Percentiles rank a stretch among this genome's conserved stretches.
Evolutionary conservation across 2,797 vertebrate species (phyloP).

Genomic region (Peromyscus attwateri): DNA sequence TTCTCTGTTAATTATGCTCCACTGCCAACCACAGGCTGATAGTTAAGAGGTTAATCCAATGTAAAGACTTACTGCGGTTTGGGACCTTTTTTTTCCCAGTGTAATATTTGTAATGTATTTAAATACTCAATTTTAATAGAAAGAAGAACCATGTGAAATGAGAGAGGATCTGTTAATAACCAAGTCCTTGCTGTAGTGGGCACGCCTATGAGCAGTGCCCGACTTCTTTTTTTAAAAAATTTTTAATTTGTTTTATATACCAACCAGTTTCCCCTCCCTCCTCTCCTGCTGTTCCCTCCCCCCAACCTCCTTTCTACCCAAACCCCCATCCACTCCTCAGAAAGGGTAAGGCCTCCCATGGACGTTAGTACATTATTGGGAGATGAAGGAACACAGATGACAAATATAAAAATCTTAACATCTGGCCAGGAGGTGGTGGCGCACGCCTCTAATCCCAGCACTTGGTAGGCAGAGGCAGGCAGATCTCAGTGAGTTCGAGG

Average conservation of each 20-base stretch:
- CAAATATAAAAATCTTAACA: neutral
- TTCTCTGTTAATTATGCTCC: neutral
- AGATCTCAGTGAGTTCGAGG: no score
- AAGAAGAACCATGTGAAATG: slow-evolving; percentile 66
- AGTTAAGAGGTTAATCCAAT: neutral
- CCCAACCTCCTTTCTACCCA: no score
- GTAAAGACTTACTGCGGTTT: neutral
- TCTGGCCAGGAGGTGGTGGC: no score
- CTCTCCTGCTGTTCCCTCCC: no score
- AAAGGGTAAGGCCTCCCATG: no score
- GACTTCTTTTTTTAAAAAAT: slow-evolving; percentile 37
- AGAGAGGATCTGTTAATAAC: slow-evolving; percentile 75
- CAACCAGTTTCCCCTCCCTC: no score
- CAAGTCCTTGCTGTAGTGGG: slow-evolving; percentile 72
- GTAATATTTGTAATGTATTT: slow-evolving; percentile 73
- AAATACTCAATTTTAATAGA: slow-evolving; percentile 79
- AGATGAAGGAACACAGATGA: neutral
- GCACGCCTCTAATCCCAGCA: no score
- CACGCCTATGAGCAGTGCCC: slow-evolving; percentile 70
- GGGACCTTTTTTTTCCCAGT: neutral
- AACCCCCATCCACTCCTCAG: no score
- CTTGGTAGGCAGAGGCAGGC: no score
- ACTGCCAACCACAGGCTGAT: neutral
- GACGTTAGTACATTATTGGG: neutral
- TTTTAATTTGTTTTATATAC: no score